Base-by-base conservation (phyloP, 2,888 invertebrate genomes). In the Aphodius granarius region DNA sequence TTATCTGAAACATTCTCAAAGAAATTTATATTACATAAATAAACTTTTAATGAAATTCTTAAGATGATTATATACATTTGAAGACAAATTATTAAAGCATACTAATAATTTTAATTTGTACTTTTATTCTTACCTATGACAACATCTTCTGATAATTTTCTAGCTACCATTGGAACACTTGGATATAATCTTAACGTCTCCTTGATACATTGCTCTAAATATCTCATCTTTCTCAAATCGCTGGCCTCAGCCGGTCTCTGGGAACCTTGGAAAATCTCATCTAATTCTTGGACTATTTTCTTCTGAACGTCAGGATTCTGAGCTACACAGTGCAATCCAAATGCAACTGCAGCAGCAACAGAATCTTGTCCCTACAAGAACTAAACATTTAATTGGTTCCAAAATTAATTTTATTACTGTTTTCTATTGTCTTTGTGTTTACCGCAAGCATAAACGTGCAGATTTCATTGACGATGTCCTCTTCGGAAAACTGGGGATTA, bases 121-220 rank as follows among this genome's bases (percentile, higher is more conserved):
- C 2, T 43, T 43, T 43, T 6, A 73, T 13, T 19, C 88, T 85
- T 85, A 92, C 92, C 91, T 78, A 92, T 86, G 75, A 86, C 85
- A 13, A 92, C 86, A 79, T 90, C 89, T 82, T 91, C 90, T 0
- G 87, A 87, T 64, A 92, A 81, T 71, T 86, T 87, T 75, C 94
- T 89, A 1, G 91, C 90, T 81, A 94, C 90, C 80, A 92, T 89
- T 22, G 91, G 91, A 3, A 93, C 92, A 79, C 92, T 92, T 0
- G 94, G 93, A 79, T 90, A 92, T 9, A 93, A 83, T 71, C 93
- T 86, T 72, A 93, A 82, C 0, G 92, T 89, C 83, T 93, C 93
- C 83, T 93, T 93, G 71, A 94, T 91, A 79, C 92, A 93, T 80
- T 90, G 90, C 79, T 93, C 93, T 78, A 93, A 87, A 81, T 93